Percentiles rank a stretch among this genome's conserved stretches.
Conservation (phyloP, 2,888 invertebrate species). For the Formica aserva region DNA sequence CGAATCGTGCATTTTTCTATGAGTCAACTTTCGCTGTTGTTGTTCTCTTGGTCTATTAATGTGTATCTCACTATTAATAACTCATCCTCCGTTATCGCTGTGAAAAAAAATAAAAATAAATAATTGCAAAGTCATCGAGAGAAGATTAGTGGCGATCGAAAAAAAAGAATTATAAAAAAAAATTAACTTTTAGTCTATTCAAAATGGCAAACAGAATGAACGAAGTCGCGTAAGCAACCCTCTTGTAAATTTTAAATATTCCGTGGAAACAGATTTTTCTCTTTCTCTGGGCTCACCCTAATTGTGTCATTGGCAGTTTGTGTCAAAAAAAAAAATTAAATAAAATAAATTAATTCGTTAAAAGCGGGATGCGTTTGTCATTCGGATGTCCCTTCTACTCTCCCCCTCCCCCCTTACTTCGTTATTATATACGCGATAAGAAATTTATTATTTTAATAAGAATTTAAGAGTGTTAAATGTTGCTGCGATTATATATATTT, state of each 20-base stretch:
- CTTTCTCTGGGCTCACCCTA: constrained; percentile 62
- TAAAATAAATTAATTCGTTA: constrained; percentile 68
- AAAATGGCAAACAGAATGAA: constrained; percentile 53
- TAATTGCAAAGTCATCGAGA: constrained; percentile 20
- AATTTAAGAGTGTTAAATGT: neutral
- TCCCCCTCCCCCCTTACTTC: too few relatives aligned
- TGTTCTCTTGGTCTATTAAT: neutral
- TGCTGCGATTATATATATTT: neutral
- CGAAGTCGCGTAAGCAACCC: constrained; percentile 51
- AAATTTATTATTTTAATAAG: neutral
- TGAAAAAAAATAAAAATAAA: constrained; percentile 19
- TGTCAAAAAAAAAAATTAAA: constrained; percentile 61
- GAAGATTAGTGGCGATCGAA: constrained; percentile 55
- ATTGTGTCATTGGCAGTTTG: constrained; percentile 64
- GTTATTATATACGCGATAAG: neutral
- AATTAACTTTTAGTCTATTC: neutral
- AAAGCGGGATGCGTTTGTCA: constrained; percentile 33
- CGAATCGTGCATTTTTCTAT: constrained; percentile 9
- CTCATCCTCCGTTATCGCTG: constrained; percentile 34
- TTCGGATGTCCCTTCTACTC: neutral
- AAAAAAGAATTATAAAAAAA: constrained; percentile 25
- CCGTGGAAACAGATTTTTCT: constrained; percentile 59
- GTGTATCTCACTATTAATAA: constrained; percentile 31
- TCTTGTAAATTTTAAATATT: constrained; percentile 69
- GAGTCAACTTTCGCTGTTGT: constrained; percentile 27